Evolutionary conservation across 2,113 vertebrate genomes (phyloP).

Genomic region (Spea bombifrons): DNA sequence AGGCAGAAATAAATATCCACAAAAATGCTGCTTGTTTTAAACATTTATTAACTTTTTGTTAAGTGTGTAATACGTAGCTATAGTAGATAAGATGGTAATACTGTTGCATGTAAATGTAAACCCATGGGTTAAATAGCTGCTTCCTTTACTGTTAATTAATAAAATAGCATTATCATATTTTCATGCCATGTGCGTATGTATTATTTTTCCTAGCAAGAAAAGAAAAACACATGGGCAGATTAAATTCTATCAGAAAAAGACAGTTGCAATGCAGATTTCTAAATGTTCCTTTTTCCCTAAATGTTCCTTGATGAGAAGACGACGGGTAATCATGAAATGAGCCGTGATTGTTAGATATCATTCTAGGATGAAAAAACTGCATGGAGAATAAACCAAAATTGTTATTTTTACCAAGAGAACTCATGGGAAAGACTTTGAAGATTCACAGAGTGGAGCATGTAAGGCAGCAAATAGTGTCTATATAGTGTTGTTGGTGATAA

Average conservation of each 20-base stretch:
- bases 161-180: too few species aligned
- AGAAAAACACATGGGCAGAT: too few species aligned
- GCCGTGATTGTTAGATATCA: constrained; percentile 15
- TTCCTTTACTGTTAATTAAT: too few species aligned
- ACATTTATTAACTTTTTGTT: too few species aligned
- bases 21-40: too few species aligned
- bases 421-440: neutral
- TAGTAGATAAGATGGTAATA: too few species aligned
- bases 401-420: constrained; percentile 27
- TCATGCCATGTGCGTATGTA: too few species aligned
- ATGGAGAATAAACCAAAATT: constrained; percentile 28
- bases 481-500: constrained; percentile 14
- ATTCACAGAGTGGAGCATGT: constrained; percentile 4
- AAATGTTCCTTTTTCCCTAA: constrained; percentile 35
- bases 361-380: constrained; percentile 25
- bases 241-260: constrained; percentile 15
- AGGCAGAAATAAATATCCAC: too few species aligned
- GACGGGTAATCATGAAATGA: constrained; percentile 36
- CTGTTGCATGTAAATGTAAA: too few species aligned
- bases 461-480: constrained; percentile 15
- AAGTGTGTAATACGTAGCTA: too few species aligned
- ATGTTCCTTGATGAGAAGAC: constrained; percentile 40
- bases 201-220: too few species aligned
- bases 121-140: too few species aligned
- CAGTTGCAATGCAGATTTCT: constrained; percentile 36